Conservation (phyloP, 2,888 invertebrate species). For the Branchellion lobata region DNA sequence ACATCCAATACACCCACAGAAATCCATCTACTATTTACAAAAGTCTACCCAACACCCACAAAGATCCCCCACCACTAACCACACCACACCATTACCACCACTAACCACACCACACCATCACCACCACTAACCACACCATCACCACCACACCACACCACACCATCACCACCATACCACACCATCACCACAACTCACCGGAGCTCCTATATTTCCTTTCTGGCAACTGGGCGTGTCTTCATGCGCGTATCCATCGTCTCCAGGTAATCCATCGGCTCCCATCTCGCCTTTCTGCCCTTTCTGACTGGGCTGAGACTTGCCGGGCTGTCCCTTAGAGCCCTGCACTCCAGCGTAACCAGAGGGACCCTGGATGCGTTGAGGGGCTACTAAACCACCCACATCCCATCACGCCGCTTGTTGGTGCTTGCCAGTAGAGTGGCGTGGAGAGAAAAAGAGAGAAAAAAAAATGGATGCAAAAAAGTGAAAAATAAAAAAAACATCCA, state of each 20-base stretch:
- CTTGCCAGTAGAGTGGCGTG: conserved; percentile 12
- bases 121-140: too few species aligned
- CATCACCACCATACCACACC: too few species aligned
- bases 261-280: conserved; percentile 6
- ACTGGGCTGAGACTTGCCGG: not conserved
- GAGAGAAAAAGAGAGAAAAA: not conserved
- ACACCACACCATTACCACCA: too few species aligned
- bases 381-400: not conserved
- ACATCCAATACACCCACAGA: too few species aligned
- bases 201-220: conserved; percentile 10
- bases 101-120: too few species aligned
- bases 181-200: not conserved
- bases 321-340: conserved; percentile 15
- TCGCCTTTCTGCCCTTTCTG: conserved; percentile 26
- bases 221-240: not conserved
- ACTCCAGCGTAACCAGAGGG: not conserved
- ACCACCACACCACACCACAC: too few species aligned
- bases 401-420: not conserved
- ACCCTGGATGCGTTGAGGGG: conserved; percentile 6
- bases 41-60: too few species aligned
- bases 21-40: too few species aligned
- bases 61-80: too few species aligned
- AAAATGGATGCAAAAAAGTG: not conserved
- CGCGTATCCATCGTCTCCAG: not conserved
- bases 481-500: too few species aligned